Base-by-base conservation (phyloP, 2,797 vertebrate species). In the Pseudochromis fuscus region DNA sequence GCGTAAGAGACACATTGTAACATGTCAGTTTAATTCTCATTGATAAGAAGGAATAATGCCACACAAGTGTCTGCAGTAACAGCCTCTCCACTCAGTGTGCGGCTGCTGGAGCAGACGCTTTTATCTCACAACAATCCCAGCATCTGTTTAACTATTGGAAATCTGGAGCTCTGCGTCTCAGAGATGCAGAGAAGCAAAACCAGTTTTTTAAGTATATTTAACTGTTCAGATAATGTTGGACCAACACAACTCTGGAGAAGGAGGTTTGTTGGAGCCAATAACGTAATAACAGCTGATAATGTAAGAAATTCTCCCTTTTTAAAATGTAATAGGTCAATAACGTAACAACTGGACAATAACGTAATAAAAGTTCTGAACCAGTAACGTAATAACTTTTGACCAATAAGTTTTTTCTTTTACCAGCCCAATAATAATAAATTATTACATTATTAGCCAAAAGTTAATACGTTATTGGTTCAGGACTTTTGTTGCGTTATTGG, bases 131-230 rank as follows among this genome's bases (percentile, higher is more conserved):
- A 85, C 71, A 83, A 88, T 87, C 64, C 59, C 52, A 70, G 76
- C 91, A 90, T 91, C 86, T 93, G 91, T 69, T 88, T 81, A 69
- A 79, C 63, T 70, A 55, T 45, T 71, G 42, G 74, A 75, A 59
- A 66, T 78, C 64, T 55, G 33, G 44, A 31, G 70, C 30, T 46
- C 16, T 48, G 31, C 24, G 53, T 33, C 27, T 64, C 25, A 57
- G 67, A 59, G 31, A 72, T 23, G n/a, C n/a, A n/a, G n/a, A n/a
- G 13, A 6, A 40, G 8, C 12, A 52, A 35, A 27, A 25, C 42
- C 15, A 28, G 3, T 28, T 30, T 67, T 83, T 81, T 59, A 2
- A 8, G n/a, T 35, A 35, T 31, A 24, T 56, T 61, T 46, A 46
- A 44, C 1, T 11, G 4, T 46, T 59, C 9, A 58, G 7, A 57